Evolutionary conservation across 53 echinoderm and acorn worm genomes (phyloP).

Genomic region (Henricia sp.): DNA sequence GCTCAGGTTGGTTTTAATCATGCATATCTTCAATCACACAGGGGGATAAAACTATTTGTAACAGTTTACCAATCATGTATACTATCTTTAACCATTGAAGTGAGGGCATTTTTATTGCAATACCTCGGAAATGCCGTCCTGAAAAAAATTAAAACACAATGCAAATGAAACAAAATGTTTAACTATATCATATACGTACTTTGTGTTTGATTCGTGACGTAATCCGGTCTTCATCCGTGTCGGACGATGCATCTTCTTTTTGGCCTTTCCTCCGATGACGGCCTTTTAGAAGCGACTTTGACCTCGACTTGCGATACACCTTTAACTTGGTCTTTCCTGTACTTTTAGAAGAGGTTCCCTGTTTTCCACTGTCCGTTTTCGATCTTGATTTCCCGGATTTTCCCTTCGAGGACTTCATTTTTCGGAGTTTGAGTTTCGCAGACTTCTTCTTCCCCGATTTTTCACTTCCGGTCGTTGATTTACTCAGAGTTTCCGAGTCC

Average conservation of each 20-base stretch:
- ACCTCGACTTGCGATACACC: slow-evolving; percentile 51
- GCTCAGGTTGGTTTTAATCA: no score
- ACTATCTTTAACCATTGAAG: no score
- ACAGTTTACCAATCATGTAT: no score
- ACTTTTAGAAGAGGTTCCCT: neutral
- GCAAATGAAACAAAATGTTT: no score
- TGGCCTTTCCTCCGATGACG: slow-evolving; percentile 13
- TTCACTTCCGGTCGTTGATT: slow-evolving; percentile 1
- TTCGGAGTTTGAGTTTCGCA: slow-evolving; percentile 15
- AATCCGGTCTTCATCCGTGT: slow-evolving; percentile 9
- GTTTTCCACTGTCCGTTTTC: slow-evolving; percentile 1
- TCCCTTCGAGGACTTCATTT: slow-evolving; percentile 27
- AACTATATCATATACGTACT: slow-evolving; percentile 1
- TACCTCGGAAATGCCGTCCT: no score
- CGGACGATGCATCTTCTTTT: slow-evolving; percentile 12
- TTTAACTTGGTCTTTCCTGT: slow-evolving; percentile 67
- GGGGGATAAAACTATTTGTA: no score
- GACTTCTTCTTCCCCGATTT: slow-evolving; percentile 31
- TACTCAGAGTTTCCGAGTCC: slow-evolving; percentile 25
- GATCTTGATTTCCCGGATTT: slow-evolving; percentile 24
- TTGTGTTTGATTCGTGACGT: slow-evolving; percentile 1
- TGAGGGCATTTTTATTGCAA: no score
- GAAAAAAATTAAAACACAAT: no score
- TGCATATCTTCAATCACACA: no score
- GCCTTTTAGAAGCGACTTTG: slow-evolving; percentile 23